Base-by-base conservation (phyloP, 1,140 invertebrate species). In the Solenopsis fugax region DNA sequence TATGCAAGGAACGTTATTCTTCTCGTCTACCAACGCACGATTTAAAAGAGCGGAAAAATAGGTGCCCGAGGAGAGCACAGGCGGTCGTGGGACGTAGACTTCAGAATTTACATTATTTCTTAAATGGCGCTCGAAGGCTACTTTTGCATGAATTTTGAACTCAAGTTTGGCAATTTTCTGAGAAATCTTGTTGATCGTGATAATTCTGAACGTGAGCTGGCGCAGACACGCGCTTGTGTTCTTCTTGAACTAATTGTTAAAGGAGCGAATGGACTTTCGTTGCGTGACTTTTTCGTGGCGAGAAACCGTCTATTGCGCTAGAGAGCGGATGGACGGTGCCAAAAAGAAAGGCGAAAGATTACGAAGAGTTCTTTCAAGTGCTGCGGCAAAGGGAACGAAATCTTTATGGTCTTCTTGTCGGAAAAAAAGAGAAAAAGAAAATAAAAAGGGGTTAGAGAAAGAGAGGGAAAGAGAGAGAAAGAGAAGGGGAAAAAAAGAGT, bases 1-100 rank as follows among this genome's bases (percentile, higher is more conserved):
- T 95, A 95, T 94, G 94, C 94, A 94, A 95, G 95, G 94, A 94
- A 93, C 93, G 93, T 94, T 93, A 93, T 94, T 95, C 93, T 94
- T 94, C 91, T 90, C 75, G 69, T 73, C 81, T 50, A 52, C 54
- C 69, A 62, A 45, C 75, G 48, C 73, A 80, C 52, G 78, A 82
- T 73, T 84, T 24, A 58, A 73, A 54, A 69, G 72, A 73, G 80
- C 80, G 54, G 80, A 21, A 73, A 84, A 84, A 73, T 73, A 60
- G 13, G 13, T 37, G 56, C 85, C 56, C 45, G 29, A 64, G 37
- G 77, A 88, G 76, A 65, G 52, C 16, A 71, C 24, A 16, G 24
- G 34, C 37, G 37, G 37, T 48, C 41, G 24, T 37, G 16, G 37
- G 56, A 50, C 50, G 24, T 21, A 37, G 69, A 24, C 69, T 62